Conservation (phyloP, 2,113 vertebrate species). For the Peromyscus leucopus region DNA sequence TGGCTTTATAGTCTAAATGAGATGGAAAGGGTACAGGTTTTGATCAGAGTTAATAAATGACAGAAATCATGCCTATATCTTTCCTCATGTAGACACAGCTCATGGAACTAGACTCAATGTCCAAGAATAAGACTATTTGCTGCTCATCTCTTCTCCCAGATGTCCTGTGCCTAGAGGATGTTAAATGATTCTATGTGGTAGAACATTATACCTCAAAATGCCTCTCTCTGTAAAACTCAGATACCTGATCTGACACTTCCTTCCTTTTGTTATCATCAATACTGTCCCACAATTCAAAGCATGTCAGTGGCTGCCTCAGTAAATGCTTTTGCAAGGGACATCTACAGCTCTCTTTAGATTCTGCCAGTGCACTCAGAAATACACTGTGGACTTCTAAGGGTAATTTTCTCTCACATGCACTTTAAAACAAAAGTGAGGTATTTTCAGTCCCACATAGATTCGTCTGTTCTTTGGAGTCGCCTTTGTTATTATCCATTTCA, state of each 20-base stretch:
- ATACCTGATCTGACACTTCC: neutral
- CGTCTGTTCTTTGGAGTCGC: neutral
- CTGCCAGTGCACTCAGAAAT: neutral
- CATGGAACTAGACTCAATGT: neutral
- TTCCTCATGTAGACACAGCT: neutral
- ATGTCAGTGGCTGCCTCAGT: neutral
- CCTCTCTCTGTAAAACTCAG: neutral
- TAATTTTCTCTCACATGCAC: constrained; percentile 5
- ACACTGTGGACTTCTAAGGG: neutral
- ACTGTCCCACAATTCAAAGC: neutral
- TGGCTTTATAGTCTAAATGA: neutral
- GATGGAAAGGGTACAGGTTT: neutral
- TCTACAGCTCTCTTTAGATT: neutral
- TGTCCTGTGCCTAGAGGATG: neutral
- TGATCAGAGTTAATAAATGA: neutral
- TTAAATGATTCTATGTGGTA: neutral
- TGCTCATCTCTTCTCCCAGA: neutral
- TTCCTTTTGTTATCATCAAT: neutral
- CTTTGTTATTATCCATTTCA: constrained; percentile 46
- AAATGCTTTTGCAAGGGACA: neutral
- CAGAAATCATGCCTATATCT: neutral
- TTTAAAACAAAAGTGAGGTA: constrained; percentile 51
- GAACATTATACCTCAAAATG: neutral
- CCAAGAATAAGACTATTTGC: neutral
- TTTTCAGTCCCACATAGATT: neutral